Percentiles rank a stretch among this genome's conserved stretches.
phyloP scores from a whole-genome alignment of 1,140 invertebrate genomes.

The Brachionus plicatilis region DNA sequence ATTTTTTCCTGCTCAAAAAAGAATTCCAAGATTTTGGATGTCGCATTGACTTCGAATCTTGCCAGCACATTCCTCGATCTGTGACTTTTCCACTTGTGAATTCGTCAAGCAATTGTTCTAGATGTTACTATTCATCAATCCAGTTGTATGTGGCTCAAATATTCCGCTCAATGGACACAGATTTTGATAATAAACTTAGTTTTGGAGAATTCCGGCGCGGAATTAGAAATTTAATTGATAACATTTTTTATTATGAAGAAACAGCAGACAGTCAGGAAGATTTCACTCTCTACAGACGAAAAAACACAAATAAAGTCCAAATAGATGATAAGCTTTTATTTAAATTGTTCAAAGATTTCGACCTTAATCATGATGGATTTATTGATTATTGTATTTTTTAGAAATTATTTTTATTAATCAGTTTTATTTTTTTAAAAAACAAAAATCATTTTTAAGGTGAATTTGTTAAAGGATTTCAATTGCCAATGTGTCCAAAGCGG shows the following conservation, averaged over 20 bases:
- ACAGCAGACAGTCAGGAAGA: background rate
- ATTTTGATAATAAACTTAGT: background rate
- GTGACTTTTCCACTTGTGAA: background rate
- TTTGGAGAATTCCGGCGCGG: background rate
- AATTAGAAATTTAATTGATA: background rate
- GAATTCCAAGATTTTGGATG: conserved; percentile 24
- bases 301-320: background rate
- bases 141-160: conserved; percentile 17
- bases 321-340: background rate
- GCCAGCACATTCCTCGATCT: background rate
- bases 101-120: background rate
- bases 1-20: conserved; percentile 23
- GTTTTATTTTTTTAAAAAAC: background rate
- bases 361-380: background rate
- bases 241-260: background rate
- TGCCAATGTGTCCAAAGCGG: conserved; percentile 2
- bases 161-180: background rate
- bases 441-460: background rate
- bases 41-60: background rate
- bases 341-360: background rate
- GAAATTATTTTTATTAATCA: no score
- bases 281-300: background rate
- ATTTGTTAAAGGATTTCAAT: conserved; percentile 2
- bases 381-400: conserved; percentile 10
- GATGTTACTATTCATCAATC: conserved; percentile 11